phyloP scores from a whole-genome alignment of 2,888 invertebrate genomes.

The Gibbula magus region DNA sequence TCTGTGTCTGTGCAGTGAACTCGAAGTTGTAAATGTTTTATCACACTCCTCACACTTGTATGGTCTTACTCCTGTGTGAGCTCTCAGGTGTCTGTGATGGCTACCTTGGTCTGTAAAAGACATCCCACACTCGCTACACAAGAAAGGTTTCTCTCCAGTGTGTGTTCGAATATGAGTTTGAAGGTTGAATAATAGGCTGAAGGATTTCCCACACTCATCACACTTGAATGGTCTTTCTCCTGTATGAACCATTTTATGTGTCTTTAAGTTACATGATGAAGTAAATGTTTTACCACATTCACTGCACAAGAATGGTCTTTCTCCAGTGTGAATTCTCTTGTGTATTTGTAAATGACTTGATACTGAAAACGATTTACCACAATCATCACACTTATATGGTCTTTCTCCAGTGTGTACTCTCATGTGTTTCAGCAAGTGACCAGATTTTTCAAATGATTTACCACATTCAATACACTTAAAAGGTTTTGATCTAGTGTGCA shows the following conservation, averaged over 20 bases:
- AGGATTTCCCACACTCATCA: neutral
- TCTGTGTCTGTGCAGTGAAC: neutral
- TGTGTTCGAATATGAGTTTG: neutral
- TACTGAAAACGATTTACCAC: neutral
- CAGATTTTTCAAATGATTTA: no score
- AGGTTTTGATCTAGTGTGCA: no score
- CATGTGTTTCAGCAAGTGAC: no score
- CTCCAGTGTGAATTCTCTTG: neutral
- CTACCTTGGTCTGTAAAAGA: neutral
- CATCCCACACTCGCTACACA: neutral
- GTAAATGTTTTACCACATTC: neutral
- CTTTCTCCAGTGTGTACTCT: no score
- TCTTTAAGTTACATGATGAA: neutral
- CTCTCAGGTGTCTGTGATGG: neutral
- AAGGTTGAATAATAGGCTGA: neutral
- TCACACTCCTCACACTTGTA: neutral
- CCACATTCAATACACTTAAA: no score
- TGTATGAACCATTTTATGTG: neutral
- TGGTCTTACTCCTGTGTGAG: neutral
- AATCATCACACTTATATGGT: no score
- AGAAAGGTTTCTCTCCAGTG: neutral
- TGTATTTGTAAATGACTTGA: neutral
- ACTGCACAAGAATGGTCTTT: neutral
- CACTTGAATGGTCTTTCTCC: neutral
- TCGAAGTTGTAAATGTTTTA: neutral